A percentile compares a stretch with the other conserved stretches of the same genome.
Evolutionary conservation across 2,888 invertebrate species (phyloP).

Genomic region (Malacosoma neustria): DNA sequence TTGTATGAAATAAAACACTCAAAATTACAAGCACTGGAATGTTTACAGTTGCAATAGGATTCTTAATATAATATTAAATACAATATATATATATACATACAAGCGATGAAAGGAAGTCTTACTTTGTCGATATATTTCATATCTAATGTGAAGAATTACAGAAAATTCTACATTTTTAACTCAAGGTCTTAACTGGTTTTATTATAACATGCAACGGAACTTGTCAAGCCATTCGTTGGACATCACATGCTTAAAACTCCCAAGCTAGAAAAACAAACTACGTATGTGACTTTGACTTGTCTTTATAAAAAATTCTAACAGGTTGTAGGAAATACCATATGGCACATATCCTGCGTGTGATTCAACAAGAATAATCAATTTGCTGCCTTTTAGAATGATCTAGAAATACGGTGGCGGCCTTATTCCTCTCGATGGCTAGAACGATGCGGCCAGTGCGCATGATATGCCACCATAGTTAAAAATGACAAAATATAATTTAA

Average conservation of each 20-base stretch:
- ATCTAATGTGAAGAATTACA: background rate
- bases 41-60: constrained; percentile 65
- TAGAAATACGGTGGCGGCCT: too few species aligned
- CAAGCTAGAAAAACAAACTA: too few species aligned
- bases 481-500: too few species aligned
- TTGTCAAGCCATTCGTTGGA: constrained; percentile 22
- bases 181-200: background rate
- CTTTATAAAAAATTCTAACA: too few species aligned
- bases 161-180: background rate
- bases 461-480: too few species aligned
- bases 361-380: too few species aligned
- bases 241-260: constrained; percentile 32
- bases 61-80: constrained; percentile 32
- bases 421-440: too few species aligned
- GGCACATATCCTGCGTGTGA: too few species aligned
- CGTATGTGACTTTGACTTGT: too few species aligned
- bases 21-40: constrained; percentile 67
- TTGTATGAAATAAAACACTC: constrained; percentile 47
- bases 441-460: too few species aligned
- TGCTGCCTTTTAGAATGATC: too few species aligned
- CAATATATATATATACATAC: constrained; percentile 41
- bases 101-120: constrained; percentile 38
- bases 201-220: background rate
- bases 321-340: too few species aligned
- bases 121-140: constrained; percentile 23